Evolutionary conservation across 2,797 vertebrate genomes (phyloP), one percentile per base, ranked within the genome.

Genomic region (Pyrrhura leucotis): DNA sequence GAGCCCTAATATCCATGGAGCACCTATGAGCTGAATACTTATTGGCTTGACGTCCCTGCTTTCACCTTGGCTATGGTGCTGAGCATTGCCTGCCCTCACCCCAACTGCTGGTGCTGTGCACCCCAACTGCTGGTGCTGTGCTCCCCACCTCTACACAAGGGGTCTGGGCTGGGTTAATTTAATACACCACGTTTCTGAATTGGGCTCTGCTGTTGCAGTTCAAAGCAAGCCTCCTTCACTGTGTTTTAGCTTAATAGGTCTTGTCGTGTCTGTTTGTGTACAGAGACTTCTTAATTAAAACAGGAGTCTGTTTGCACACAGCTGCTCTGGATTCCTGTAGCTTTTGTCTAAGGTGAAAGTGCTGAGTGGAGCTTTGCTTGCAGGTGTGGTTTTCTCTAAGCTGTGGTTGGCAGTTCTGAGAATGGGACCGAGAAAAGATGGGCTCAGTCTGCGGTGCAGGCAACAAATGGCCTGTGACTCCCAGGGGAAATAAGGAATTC

Each of bases 51-150:
- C 26, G 11, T 39, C 19, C 51, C 20, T 15, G 0, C 35, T 66
- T 59, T 50, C 28, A 23, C 20, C 28, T 13, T 40, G 37, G 13
- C 5, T 66, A 1, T 0, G 0, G 0, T 23, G 31, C 35, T 4
- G 20, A 40, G 28, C 2, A 0, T 5, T 72, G 10, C 26, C 12
- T 44, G 40, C 8, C 17, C 31, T 6, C 3, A 18, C 12, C 7
- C 42, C 50, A 53, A 0, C 1, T 28, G 56, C 19, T 7, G 20
- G 19, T 66, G 39, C 6, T 42, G 39, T 1, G 0, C 3, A 18
- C 12, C 7, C 42, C 50, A 53, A 0, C 1, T 28, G 56, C 19
- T 7, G 20, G 19, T 66, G 39, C 6, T 42, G 39, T 1, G 0
- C 18, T 73, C 18, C 45, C 7, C 15, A 25, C 28, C 26, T 37